These are phyloP conservation scores for Aplysia californica DNA, from an alignment of 1,140 invertebrate genomes.

Conservation along the genomic window DNA sequence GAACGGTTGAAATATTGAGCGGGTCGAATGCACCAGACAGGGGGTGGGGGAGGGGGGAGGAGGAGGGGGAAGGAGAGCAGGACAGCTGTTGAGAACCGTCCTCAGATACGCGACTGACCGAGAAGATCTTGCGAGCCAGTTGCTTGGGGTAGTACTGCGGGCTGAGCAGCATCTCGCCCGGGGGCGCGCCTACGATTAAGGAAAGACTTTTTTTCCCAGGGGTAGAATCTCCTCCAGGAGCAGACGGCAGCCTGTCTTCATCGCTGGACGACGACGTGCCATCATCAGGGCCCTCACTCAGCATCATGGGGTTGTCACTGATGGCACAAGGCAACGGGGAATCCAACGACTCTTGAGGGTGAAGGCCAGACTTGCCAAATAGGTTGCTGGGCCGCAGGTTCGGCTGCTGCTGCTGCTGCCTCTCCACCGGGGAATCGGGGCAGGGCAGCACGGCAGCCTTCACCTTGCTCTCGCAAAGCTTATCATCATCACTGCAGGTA, in stretches of 20 bases:
- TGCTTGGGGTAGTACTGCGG: slow-evolving; percentile 56
- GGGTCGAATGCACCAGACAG: slow-evolving; percentile 22
- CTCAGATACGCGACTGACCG: slow-evolving; percentile 52
- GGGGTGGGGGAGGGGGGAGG: background rate
- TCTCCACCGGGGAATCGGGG: no score
- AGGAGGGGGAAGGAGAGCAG: slow-evolving; percentile 28
- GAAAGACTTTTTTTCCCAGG: no score
- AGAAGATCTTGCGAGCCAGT: slow-evolving; percentile 61
- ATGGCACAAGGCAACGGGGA: slow-evolving; percentile 41
- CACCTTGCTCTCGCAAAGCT: no score
- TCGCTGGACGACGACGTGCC: no score
- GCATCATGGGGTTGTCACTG: no score
- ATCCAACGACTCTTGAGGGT: slow-evolving; percentile 41
- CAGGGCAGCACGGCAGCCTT: no score
- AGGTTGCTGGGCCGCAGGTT: slow-evolving; percentile 31
- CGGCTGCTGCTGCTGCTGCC: no score
- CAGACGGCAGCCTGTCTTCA: no score
- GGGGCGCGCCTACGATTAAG: slow-evolving; percentile 26
- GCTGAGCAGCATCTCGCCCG: slow-evolving; percentile 51
- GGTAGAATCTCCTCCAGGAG: no score
- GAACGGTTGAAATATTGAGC: slow-evolving; percentile 27
- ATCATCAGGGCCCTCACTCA: no score
- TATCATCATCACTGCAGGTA: no score
- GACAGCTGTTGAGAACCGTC: no score
- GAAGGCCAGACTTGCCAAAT: slow-evolving; percentile 17